A percentile compares a stretch with the other conserved stretches of the same genome.
Evolutionary conservation across 2,113 vertebrate genomes (phyloP).

Genomic region (Hippocampus mohnikei): DNA sequence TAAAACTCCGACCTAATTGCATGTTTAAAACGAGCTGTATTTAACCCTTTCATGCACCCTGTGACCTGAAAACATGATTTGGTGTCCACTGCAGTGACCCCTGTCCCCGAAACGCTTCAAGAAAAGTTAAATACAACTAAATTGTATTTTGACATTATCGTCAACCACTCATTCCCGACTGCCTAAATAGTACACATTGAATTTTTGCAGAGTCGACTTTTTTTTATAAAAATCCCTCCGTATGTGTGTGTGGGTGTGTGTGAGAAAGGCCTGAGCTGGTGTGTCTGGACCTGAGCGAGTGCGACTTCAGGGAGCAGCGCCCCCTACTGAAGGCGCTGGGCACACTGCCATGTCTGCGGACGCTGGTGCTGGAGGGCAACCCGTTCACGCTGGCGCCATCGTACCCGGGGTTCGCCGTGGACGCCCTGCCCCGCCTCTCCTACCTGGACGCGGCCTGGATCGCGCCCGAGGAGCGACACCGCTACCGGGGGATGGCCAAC

Average conservation of each 20-base stretch:
- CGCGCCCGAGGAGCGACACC: conserved; percentile 63
- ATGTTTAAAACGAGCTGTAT: too few relatives aligned
- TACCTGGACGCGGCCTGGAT: conserved; percentile 73
- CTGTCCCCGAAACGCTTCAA: too few relatives aligned
- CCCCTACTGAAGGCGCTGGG: conserved; percentile 61
- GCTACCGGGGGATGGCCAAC: conserved; percentile 65
- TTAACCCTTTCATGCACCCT: too few relatives aligned
- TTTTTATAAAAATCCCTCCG: not conserved
- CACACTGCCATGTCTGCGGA: conserved; percentile 65
- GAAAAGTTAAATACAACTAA: too few relatives aligned
- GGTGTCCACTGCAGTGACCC: too few relatives aligned
- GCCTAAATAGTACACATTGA: too few relatives aligned
- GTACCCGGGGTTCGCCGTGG: conserved; percentile 80
- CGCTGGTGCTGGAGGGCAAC: conserved; percentile 81
- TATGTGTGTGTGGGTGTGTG: not conserved
- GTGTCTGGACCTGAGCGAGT: conserved; percentile 85
- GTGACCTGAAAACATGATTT: too few relatives aligned
- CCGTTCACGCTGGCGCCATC: conserved; percentile 73
- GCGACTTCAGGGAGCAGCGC: conserved; percentile 72
- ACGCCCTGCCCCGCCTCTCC: conserved; percentile 73
- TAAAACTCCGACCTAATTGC: too few relatives aligned
- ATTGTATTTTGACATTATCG: too few relatives aligned
- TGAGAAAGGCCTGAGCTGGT: conserved; percentile 79
- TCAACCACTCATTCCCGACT: too few relatives aligned
- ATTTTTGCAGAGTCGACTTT: too few relatives aligned